Evolutionary conservation across 1,140 invertebrate species (phyloP).

Genomic region (Reticulitermes speratus): DNA sequence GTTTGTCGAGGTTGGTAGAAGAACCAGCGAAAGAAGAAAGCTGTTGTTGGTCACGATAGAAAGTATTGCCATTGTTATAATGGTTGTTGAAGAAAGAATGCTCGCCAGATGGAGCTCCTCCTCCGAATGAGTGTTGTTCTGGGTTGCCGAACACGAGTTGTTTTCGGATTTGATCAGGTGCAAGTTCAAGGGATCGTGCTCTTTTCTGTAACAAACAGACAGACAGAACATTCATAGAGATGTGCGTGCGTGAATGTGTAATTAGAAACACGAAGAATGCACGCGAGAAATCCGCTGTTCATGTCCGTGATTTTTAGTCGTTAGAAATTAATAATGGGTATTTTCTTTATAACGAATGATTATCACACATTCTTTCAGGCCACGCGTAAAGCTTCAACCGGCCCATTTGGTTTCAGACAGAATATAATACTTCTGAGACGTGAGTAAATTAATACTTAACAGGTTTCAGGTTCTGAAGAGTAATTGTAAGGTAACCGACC

Average conservation of each 20-base stretch:
- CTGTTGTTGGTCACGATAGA: not conserved
- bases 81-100: constrained; percentile 3
- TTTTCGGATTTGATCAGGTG: constrained; percentile 20
- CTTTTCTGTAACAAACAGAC: constrained; percentile 42
- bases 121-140: not conserved
- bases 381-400: too few species aligned
- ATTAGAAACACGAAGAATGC: not conserved
- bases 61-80: constrained; percentile 3
- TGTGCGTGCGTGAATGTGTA: not conserved
- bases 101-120: not conserved
- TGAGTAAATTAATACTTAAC: too few species aligned
- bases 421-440: too few species aligned
- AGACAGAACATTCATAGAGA: constrained; percentile 33
- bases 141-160: constrained; percentile 2
- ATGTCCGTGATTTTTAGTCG: not conserved
- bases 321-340: too few species aligned
- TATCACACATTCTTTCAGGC: too few species aligned
- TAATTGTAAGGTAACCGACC: too few species aligned
- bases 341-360: too few species aligned
- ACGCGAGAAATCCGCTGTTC: not conserved
- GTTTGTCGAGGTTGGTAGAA: not conserved
- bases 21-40: not conserved
- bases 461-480: too few species aligned
- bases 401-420: too few species aligned
- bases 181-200: constrained; percentile 38